Percentiles rank a stretch among this genome's conserved stretches.
Conservation (phyloP, 37 sponge, comb jelly and placozoan species). For the Petrosia ficiformis region DNA sequence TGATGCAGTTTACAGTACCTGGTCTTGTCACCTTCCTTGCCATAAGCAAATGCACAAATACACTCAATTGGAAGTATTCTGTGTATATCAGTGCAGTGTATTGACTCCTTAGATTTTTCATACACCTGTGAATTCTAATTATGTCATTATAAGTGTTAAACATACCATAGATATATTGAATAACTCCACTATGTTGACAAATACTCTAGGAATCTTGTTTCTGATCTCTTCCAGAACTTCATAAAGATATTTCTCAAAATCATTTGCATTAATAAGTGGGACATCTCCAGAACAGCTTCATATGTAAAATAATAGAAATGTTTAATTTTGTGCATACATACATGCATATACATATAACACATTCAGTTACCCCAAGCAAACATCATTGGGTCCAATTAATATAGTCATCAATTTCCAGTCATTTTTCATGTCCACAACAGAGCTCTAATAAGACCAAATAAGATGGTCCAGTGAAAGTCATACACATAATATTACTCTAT, state of each 20-base stretch:
- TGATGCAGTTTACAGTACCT: conserved; percentile 16
- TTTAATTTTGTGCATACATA: not conserved
- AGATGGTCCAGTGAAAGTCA: conserved; percentile 68
- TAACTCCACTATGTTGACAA: conserved; percentile 72
- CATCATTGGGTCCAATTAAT: conserved; percentile 77
- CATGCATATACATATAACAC: not conserved
- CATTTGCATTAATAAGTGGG: conserved; percentile 56
- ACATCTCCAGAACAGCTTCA: conserved; percentile 61
- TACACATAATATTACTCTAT: conserved; percentile 70
- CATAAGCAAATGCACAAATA: conserved; percentile 60
- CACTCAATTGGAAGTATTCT: conserved; percentile 73
- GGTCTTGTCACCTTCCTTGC: conserved; percentile 50
- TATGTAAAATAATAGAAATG: not conserved
- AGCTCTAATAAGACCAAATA: conserved; percentile 73
- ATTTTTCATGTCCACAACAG: conserved; percentile 65
- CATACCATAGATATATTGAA: conserved; percentile 78
- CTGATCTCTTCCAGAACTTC: conserved; percentile 52
- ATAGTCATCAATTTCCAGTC: conserved; percentile 85
- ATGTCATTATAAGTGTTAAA: not conserved
- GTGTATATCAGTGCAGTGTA: conserved; percentile 61
- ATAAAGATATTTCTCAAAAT: conserved; percentile 52
- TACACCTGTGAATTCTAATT: conserved; percentile 40
- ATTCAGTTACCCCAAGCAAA: conserved; percentile 59
- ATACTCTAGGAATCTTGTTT: conserved; percentile 56
- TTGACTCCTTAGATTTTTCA: conserved; percentile 47